These are phyloP conservation scores for Cathartes aura DNA, from an alignment of 2,113 vertebrate species.

Conservation along the genomic window DNA sequence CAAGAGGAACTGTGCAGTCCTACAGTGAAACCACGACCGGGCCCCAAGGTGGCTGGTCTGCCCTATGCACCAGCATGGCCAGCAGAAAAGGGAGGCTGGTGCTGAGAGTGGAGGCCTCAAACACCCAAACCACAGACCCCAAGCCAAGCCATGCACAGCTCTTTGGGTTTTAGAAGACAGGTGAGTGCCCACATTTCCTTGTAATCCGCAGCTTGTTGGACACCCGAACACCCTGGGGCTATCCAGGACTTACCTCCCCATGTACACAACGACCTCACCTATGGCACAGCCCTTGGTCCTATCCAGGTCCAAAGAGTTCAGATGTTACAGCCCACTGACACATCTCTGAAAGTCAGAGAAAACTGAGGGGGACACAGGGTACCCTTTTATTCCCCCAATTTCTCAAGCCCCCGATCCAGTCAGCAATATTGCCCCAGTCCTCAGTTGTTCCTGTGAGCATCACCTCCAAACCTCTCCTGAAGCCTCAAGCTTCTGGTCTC, in stretches of 20 bases:
- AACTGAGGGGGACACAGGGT: neutral
- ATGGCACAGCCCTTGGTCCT: neutral
- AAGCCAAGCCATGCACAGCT: neutral
- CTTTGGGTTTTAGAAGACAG: neutral
- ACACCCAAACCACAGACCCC: neutral
- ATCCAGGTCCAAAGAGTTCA: too few relatives aligned
- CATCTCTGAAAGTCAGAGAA: neutral
- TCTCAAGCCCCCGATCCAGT: neutral
- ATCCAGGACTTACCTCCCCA: neutral
- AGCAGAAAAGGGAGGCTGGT: neutral
- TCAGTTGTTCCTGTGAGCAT: neutral
- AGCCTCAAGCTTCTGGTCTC: neutral
- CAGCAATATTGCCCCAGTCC: neutral
- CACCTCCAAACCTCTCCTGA: neutral
- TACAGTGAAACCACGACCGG: accelerated
- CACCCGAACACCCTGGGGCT: neutral
- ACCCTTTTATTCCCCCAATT: neutral
- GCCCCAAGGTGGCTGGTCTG: accelerated
- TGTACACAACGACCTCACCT: neutral
- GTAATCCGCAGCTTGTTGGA: too few relatives aligned
- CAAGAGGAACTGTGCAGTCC: neutral
- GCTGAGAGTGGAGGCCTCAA: neutral
- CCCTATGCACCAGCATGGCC: accelerated
- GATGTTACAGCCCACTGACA: neutral
- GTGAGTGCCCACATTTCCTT: accelerated